Base-by-base conservation (phyloP, 2,888 invertebrate species). In the Odontocerum albicorne region DNA sequence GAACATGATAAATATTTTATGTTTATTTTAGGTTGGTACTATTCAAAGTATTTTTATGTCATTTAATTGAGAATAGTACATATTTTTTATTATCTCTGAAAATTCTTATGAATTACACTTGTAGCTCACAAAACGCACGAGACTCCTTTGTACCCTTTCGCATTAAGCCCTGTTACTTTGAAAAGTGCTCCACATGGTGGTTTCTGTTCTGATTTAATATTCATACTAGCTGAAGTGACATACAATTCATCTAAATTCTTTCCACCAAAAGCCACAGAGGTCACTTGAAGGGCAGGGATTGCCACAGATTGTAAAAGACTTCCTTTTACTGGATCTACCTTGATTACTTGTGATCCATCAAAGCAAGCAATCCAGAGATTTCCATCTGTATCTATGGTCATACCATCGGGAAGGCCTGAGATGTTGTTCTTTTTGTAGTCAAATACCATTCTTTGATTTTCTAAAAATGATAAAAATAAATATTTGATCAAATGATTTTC, bases 331-430 rank as follows among this genome's bases (percentile, higher is more conserved):
- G 85, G 83, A 65, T 85, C 79, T 20, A 84, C 71, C 67, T 82
- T 73, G n/a, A 81, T 59, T 0, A 80, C 74, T 65, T 82, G 79
- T 6, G 81, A 77, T 1, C 84, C 88, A 61, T 82, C 81, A 66
- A 86, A 90, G 66, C 85, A 85, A 45, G 89, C 88, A 36, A 90
- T 80, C 87, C 90, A 91, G 3, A 91, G 73, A 67, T 87, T 87
- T 3, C 86, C 90, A 57, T 89, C 84, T 0, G 80, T 77, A 71
- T 92, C 92, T 50, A 89, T 87, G 57, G 88, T 86, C 88, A 92
- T 88, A 13, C 88, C 88, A 70, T 89, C 88, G 44, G 84, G 84
- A 62, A 84, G 74, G 44, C 76, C 77, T 0, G 62, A 66, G 35
- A 77, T 60, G 0, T 70, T 73, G 64, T 77, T 71, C 1, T 72